phyloP scores from a whole-genome alignment of 1,140 invertebrate species.

The Cyrtorhinus lividipennis region DNA sequence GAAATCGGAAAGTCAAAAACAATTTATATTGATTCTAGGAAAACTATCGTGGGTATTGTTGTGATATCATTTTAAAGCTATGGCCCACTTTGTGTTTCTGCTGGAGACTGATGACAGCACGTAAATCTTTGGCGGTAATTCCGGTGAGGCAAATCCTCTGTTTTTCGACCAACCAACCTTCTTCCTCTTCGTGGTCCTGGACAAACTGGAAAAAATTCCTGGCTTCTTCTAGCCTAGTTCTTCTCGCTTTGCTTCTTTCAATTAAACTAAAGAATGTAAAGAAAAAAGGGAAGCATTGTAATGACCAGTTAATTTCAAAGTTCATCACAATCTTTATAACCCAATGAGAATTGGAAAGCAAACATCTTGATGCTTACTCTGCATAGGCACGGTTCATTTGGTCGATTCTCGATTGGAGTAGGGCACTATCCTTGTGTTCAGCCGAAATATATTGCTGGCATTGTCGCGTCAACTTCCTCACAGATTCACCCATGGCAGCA shows the following conservation, averaged over 20 bases:
- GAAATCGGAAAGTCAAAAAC: too few species aligned
- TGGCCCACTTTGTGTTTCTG: slow-evolving; percentile 87
- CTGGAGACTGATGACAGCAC: slow-evolving; percentile 73
- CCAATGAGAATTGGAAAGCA: too few species aligned
- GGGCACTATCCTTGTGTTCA: slow-evolving; percentile 44
- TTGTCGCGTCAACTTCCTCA: slow-evolving; percentile 59
- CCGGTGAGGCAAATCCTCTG: slow-evolving; percentile 78
- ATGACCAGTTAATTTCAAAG: too few species aligned
- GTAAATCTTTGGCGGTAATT: slow-evolving; percentile 83
- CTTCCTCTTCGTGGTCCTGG: slow-evolving; percentile 85
- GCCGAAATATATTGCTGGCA: slow-evolving; percentile 32
- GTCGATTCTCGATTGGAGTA: slow-evolving; percentile 52
- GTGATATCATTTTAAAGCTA: too few species aligned
- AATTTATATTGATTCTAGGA: too few species aligned
- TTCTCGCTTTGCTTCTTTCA: slow-evolving; percentile 58
- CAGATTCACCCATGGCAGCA: slow-evolving; percentile 60
- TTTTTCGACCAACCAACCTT: slow-evolving; percentile 85
- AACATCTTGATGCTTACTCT: too few species aligned
- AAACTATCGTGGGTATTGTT: too few species aligned
- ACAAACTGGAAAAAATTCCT: slow-evolving; percentile 90
- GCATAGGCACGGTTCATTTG: slow-evolving; percentile 56
- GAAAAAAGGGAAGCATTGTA: too few species aligned
- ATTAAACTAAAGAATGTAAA: slow-evolving; percentile 38
- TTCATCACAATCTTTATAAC: too few species aligned
- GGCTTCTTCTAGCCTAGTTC: slow-evolving; percentile 73